Evolutionary conservation across 2,113 vertebrate genomes (phyloP).

Genomic region (Mormyrus lacerda): DNA sequence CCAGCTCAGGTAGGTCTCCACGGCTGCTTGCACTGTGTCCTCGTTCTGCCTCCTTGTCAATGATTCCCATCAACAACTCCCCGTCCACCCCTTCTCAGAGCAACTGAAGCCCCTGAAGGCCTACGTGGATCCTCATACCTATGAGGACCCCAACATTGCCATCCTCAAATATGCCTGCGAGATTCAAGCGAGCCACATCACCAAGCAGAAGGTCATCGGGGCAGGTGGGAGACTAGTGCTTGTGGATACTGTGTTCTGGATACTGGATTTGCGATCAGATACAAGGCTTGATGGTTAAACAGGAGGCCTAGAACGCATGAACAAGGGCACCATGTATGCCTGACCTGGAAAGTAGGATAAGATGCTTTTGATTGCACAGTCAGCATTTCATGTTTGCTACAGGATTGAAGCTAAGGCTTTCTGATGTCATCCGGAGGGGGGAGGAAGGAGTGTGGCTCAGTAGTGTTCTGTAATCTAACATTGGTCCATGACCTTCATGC

Average conservation of each 20-base stretch:
- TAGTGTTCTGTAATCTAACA: background rate
- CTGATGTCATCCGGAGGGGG: background rate
- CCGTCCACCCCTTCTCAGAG: constrained; percentile 51
- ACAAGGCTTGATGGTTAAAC: background rate
- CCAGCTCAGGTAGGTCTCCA: constrained; percentile 69
- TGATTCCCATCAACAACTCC: background rate
- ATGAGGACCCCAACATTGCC: constrained; percentile 91
- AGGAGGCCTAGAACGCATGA: background rate
- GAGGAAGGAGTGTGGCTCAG: background rate
- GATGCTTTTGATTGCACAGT: background rate
- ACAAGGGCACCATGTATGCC: background rate
- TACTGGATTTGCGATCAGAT: background rate
- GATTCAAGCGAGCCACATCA: constrained; percentile 72
- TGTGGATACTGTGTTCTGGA: background rate
- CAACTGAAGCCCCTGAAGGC: constrained; percentile 91
- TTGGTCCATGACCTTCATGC: background rate
- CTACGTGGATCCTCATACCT: constrained; percentile 92
- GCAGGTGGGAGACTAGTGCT: constrained; percentile 63
- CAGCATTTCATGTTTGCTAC: background rate
- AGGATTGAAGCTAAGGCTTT: background rate
- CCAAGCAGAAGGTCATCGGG: constrained; percentile 89
- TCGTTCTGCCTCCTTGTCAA: background rate
- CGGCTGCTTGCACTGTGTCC: background rate
- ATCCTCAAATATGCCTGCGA: constrained; percentile 93
- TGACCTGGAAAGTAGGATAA: background rate